Evolutionary conservation across 2,888 invertebrate genomes (phyloP), one percentile per base, ranked within the genome.

Genomic region (Phalangium opilio): DNA sequence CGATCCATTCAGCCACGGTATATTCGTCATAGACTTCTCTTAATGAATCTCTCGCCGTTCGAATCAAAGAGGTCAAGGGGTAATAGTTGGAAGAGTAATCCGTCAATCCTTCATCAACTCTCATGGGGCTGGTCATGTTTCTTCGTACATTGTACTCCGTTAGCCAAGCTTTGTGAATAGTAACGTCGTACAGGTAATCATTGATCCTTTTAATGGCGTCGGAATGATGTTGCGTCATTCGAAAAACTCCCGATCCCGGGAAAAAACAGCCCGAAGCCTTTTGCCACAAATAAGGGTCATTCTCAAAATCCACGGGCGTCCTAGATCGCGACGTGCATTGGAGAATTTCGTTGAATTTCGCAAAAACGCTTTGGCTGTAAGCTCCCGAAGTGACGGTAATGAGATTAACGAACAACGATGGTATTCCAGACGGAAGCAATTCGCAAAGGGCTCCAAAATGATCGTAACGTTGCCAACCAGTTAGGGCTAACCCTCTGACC

Each of bases 261-360:
- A 78, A 79, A 60, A 73, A 70, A 57, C 79, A 79, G 36, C 75
- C 63, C 2, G 70, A 71, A 41, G 76, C 68, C 57, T 75, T 74
- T 33, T 76, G 73, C 71, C 75, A 77, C 53, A 79, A 67, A 58
- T 73, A 73, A 0, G 75, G 74, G 61, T 77, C 76, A 1, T 68
- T 64, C 52, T 76, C 74, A 33, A 77, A 64, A 54, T 73, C 52
- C 8, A 55, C 47, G 21, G 47, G 50, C 3, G 46, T 41, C 15
- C 49, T 41, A 20, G 53, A 46, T 14, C 51, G 51, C 10, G 49
- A 47, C 5, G 53, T 51, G 45, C 55, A 56, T 34, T 53, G 48
- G 19, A 56, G 48, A 17, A 57, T 45, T 34, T 54, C 47, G 14
- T 57, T 51, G 38, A 57, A 57, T 35, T 55, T 51, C 3, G 50